Evolutionary conservation across 2,797 vertebrate genomes (phyloP).

Genomic region (Macrochelys suwanniensis): DNA sequence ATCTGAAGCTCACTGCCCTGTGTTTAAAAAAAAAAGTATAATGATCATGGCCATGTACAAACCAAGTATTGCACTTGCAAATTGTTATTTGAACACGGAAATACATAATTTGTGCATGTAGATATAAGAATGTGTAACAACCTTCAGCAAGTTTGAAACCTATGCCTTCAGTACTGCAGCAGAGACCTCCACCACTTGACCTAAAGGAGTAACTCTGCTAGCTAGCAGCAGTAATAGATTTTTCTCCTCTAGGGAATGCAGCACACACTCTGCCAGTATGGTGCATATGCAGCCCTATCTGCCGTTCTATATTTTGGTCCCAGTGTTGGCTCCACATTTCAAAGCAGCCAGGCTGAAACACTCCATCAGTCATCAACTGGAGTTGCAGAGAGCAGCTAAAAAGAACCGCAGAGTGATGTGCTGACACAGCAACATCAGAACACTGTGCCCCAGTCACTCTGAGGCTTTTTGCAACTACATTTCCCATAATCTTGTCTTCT

Average conservation of each 20-base stretch:
- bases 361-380: neutral
- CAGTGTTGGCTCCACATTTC: neutral
- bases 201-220: neutral
- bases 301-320: neutral
- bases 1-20: accelerated
- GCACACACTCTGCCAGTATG: neutral
- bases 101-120: neutral
- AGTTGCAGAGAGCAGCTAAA: neutral
- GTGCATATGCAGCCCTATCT: neutral
- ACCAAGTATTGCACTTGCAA: accelerated
- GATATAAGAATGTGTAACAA: neutral
- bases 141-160: neutral
- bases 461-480: neutral
- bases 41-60: neutral
- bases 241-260: neutral
- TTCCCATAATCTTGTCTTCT: accelerated
- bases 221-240: neutral
- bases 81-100: neutral
- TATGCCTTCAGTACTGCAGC: neutral
- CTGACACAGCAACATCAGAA: neutral
- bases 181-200: neutral
- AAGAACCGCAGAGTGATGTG: neutral
- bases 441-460: neutral
- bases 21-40: neutral
- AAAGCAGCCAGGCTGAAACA: neutral